Base-by-base conservation (phyloP, 1,140 invertebrate species). In the Gerris buenoi region DNA sequence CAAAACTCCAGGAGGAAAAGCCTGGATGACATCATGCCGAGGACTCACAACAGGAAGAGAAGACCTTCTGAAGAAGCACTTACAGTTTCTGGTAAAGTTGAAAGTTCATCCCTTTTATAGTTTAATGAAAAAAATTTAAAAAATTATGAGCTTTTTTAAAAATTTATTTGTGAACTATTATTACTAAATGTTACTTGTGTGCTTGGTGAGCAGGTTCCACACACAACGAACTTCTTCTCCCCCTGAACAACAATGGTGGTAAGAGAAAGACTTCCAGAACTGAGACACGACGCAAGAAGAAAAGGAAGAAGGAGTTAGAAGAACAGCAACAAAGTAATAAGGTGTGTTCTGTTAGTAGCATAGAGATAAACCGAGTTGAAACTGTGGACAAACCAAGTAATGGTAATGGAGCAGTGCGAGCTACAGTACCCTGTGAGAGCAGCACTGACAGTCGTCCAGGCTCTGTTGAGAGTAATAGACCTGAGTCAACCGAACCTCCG, bases 51-150 rank as follows among this genome's bases (percentile, higher is more conserved):
- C 5, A 76, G 84, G 71, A 82, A 83, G 64, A 77, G 87, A 26
- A 76, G 88, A 64, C 88, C 88, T 0, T 90, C 88, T 72, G 88
- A 90, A 72, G 88, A 90, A 70, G 87, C 87, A 0, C 81, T 89
- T 69, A 83, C 81, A 26, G 88, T 89, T 68, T 79, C 77, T 13
- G 82, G 84, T 63, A 80, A 60, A n/a, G n/a, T n/a, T 56, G 46
- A 13, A 13, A 13, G 46, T 56, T 56, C n/a, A 56, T 56, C 46
- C 46, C 10, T 56, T 56, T 56, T 56, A 56, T 56, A 10, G 10
- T n/a, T 13, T 10, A 56, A 56, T 56, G 46, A 56, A n/a, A 13
- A 56, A 56, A 56, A 13, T 13, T n/a, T n/a, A 56, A 10, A 56
- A 10, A 56, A 56, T 56, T 56, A 56, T n/a, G 46, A n/a, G n/a